Percentiles rank a stretch among this genome's conserved stretches.
Conservation (phyloP, 2,113 vertebrate species). For the Dolichallabes microphthalmus region DNA sequence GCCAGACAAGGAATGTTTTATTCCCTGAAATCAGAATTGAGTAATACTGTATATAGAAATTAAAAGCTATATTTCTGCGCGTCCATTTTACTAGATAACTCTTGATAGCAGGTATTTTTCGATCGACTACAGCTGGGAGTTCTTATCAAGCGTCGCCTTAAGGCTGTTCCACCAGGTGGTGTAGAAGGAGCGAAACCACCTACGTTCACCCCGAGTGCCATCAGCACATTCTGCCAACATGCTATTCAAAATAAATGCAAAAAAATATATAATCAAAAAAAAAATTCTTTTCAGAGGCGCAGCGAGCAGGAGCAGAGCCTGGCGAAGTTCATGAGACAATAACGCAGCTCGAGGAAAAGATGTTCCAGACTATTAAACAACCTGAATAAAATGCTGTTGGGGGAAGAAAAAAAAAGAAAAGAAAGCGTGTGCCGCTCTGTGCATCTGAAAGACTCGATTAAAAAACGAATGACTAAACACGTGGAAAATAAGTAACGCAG, state of each 20-base stretch:
- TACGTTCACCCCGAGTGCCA: background rate
- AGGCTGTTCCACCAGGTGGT: conserved; percentile 4
- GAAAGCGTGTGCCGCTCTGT: background rate
- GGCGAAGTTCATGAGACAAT: background rate
- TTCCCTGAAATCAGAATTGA: background rate
- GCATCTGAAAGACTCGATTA: background rate
- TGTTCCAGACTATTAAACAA: conserved; percentile 15
- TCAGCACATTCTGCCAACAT: conserved; percentile 13
- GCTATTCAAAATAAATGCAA: background rate
- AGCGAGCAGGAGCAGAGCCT: background rate
- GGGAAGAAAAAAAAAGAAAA: background rate
- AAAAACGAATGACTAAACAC: background rate
- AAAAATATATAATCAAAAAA: background rate
- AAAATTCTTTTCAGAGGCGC: background rate
- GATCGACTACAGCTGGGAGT: background rate
- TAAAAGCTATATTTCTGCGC: background rate
- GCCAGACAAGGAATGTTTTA: background rate
- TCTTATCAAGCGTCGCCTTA: background rate
- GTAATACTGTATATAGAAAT: background rate
- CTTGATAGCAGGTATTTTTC: background rate
- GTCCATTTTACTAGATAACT: background rate
- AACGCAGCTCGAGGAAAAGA: conserved; percentile 5
- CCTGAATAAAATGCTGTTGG: background rate
- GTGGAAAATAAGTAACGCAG: background rate
- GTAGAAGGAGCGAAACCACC: background rate